Percentiles rank a stretch among this genome's conserved stretches.
phyloP scores from a whole-genome alignment of 1,140 invertebrate genomes.

The Hestina assimilis region DNA sequence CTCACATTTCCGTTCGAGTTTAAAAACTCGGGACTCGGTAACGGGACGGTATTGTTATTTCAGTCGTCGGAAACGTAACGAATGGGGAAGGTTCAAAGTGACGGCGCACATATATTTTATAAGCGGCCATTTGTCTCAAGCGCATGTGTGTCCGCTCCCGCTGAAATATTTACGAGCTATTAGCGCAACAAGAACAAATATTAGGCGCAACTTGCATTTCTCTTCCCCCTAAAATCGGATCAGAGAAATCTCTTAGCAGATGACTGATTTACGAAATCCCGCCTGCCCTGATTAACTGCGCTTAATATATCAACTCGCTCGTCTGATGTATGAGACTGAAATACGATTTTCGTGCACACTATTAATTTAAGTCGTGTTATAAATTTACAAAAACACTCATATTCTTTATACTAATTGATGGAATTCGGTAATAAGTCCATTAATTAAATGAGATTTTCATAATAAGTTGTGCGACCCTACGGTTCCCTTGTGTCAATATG shows the following conservation, averaged over 20 bases:
- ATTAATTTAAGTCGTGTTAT: slow-evolving; percentile 6
- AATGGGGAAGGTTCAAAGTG: slow-evolving; percentile 65
- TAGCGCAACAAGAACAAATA: slow-evolving; percentile 67
- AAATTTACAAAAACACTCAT: slow-evolving; percentile 5
- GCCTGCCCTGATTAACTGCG: slow-evolving; percentile 24
- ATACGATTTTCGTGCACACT: not conserved
- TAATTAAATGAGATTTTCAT: slow-evolving; percentile 47
- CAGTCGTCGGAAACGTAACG: slow-evolving; percentile 66
- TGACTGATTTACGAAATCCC: slow-evolving; percentile 54
- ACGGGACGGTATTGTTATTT: slow-evolving; percentile 67
- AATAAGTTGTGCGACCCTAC: slow-evolving; percentile 35
- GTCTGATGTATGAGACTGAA: slow-evolving; percentile 12
- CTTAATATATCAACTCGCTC: slow-evolving; percentile 19
- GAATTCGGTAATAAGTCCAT: slow-evolving; percentile 30
- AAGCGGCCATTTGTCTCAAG: slow-evolving; percentile 66
- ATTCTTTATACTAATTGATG: not conserved
- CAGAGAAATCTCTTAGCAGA: slow-evolving; percentile 44
- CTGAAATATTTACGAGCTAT: slow-evolving; percentile 76
- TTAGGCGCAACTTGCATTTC: slow-evolving; percentile 39
- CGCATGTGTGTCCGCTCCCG: slow-evolving; percentile 56
- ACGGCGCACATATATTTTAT: slow-evolving; percentile 64
- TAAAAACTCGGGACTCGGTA: slow-evolving; percentile 50
- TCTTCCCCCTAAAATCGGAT: slow-evolving; percentile 41
- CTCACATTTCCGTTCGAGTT: slow-evolving; percentile 51
- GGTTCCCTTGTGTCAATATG: slow-evolving; percentile 49